Conservation (phyloP, 1,140 invertebrate genomes). For the Nymphalis io region DNA sequence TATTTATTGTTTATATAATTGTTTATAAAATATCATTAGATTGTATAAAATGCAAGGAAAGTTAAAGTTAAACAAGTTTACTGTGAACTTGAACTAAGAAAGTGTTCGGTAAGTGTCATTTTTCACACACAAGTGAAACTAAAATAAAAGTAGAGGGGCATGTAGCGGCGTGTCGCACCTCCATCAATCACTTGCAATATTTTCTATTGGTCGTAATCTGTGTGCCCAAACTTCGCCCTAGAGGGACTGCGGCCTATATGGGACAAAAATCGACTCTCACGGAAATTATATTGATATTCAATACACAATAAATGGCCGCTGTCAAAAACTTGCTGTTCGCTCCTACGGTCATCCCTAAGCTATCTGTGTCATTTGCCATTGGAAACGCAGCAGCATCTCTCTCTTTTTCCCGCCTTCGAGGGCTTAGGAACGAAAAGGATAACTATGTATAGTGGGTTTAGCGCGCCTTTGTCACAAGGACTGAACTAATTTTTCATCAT, state of each 20-base stretch:
- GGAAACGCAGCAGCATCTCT: slow-evolving; percentile 63
- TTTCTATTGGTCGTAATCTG: slow-evolving; percentile 78
- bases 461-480: slow-evolving; percentile 78
- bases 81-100: slow-evolving; percentile 23
- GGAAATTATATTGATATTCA: slow-evolving; percentile 82
- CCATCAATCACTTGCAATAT: slow-evolving; percentile 68
- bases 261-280: slow-evolving; percentile 78
- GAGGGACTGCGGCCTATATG: slow-evolving; percentile 67
- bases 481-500: slow-evolving; percentile 82
- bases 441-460: slow-evolving; percentile 68
- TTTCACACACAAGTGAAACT: slow-evolving; percentile 19
- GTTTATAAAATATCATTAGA: background rate
- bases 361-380: slow-evolving; percentile 80
- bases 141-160: slow-evolving; percentile 43
- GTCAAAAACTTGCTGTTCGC: slow-evolving; percentile 81
- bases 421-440: slow-evolving; percentile 62
- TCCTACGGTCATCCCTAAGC: slow-evolving; percentile 80
- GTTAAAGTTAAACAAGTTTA: background rate
- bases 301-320: slow-evolving; percentile 81
- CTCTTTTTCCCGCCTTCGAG: slow-evolving; percentile 45
- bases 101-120: slow-evolving; percentile 7
- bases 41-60: background rate
- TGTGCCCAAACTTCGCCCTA: slow-evolving; percentile 71
- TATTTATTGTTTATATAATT: too few relatives aligned
- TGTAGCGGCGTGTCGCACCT: slow-evolving; percentile 32